Evolutionary conservation across 2,888 invertebrate species (phyloP).

Genomic region (Carabus problematicus): DNA sequence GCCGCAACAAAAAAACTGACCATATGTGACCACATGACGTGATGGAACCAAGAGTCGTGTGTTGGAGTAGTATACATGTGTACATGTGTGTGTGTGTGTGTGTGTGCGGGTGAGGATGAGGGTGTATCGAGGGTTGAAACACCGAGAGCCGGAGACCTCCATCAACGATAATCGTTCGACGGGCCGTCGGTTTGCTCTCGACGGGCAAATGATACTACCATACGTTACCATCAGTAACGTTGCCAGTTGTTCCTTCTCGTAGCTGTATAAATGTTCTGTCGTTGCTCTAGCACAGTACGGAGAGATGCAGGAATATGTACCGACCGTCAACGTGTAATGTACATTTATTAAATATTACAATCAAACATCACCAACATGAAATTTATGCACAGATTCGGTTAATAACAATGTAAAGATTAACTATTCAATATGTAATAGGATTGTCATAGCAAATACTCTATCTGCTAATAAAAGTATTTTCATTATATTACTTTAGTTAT

Average conservation of each 20-base stretch:
- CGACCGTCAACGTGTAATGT: no score
- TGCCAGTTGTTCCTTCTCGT: not conserved
- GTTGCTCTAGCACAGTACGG: no score
- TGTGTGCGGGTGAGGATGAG: not conserved
- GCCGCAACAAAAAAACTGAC: conserved; percentile 35
- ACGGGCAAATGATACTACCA: conserved; percentile 39
- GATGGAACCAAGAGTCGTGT: not conserved
- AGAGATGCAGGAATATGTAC: no score
- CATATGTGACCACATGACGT: conserved; percentile 42
- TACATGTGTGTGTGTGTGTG: conserved; percentile 2
- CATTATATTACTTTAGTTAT: no score
- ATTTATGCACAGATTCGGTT: no score
- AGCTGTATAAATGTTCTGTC: no score
- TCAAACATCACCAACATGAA: no score
- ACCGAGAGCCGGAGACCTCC: conserved; percentile 36
- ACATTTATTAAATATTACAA: no score
- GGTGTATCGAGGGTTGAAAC: conserved; percentile 4
- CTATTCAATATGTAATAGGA: no score
- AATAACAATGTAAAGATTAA: no score
- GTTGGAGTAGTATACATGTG: not conserved
- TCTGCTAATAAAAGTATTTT: no score
- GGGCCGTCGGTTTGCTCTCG: conserved; percentile 14
- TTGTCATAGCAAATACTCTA: no score
- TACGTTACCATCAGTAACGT: conserved; percentile 29
- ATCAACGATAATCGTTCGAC: conserved; percentile 41